phyloP scores from a whole-genome alignment of 2,113 vertebrate genomes.

The Menidia beryllina region DNA sequence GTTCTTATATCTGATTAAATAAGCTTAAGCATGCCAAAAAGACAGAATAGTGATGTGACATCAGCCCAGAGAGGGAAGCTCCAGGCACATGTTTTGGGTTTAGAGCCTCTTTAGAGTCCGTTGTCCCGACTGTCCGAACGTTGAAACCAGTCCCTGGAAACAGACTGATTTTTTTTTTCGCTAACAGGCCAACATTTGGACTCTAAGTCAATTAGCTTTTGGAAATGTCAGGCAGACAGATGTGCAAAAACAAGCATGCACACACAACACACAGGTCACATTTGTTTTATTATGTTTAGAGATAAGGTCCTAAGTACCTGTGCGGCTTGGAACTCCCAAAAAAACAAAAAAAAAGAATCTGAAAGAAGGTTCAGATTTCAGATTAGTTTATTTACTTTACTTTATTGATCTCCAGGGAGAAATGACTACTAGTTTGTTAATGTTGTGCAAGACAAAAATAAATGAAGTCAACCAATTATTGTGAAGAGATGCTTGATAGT shows the following conservation, averaged over 20 bases:
- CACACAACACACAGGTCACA: not conserved
- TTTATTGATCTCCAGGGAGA: no score
- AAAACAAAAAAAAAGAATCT: not conserved
- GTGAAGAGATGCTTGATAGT: not conserved
- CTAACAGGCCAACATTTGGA: not conserved
- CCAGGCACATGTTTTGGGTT: not conserved
- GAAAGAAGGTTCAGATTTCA: not conserved
- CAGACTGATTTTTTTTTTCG: not conserved
- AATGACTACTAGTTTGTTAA: not conserved
- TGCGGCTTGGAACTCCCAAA: not conserved
- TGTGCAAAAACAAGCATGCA: not conserved
- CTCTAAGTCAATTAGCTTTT: not conserved
- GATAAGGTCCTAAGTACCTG: not conserved
- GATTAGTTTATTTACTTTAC: not conserved
- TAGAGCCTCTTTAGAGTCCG: not conserved
- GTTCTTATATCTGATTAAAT: no score
- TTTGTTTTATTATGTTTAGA: not conserved
- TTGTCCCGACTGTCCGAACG: not conserved
- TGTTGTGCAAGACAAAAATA: not conserved
- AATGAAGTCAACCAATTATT: not conserved
- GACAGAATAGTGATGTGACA: not conserved
- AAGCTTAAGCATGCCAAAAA: no score
- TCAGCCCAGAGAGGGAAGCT: not conserved
- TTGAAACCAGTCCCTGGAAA: not conserved
- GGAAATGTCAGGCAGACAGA: constrained; percentile 3